phyloP scores from a whole-genome alignment of 2,113 vertebrate species.

The Dromaius novaehollandiae region DNA sequence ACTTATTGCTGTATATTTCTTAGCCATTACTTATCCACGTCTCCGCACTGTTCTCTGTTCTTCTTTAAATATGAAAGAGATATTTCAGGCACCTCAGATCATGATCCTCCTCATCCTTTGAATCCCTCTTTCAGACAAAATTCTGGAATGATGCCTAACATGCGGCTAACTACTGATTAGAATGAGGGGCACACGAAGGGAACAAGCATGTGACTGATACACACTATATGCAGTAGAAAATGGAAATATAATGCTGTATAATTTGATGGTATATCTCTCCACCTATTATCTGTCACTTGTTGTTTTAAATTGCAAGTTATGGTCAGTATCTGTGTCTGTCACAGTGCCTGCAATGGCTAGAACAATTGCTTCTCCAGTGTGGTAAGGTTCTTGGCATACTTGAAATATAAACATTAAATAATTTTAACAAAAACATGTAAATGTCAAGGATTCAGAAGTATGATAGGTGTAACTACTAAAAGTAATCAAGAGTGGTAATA shows the following conservation, averaged over 20 bases:
- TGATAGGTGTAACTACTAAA: background rate
- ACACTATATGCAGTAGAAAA: background rate
- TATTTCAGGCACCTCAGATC: background rate
- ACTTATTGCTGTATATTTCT: background rate
- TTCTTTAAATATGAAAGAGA: background rate
- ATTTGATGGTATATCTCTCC: background rate
- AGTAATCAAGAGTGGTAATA: background rate
- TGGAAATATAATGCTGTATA: background rate
- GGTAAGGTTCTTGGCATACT: background rate
- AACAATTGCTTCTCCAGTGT: background rate
- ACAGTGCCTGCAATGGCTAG: background rate
- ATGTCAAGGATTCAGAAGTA: background rate
- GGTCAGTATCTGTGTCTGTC: background rate
- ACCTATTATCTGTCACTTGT: background rate
- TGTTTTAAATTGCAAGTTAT: background rate
- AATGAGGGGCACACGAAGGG: background rate
- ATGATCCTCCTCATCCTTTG: background rate
- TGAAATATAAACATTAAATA: background rate
- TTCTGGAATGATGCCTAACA: background rate
- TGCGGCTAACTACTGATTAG: background rate
- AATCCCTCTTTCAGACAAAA: background rate
- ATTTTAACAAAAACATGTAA: background rate
- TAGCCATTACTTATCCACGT: background rate
- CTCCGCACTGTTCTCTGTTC: background rate
- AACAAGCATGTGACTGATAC: background rate